Percentiles rank a stretch among this genome's conserved stretches.
Conservation (phyloP, 2,797 vertebrate species). For the Gymnodraco acuticeps region DNA sequence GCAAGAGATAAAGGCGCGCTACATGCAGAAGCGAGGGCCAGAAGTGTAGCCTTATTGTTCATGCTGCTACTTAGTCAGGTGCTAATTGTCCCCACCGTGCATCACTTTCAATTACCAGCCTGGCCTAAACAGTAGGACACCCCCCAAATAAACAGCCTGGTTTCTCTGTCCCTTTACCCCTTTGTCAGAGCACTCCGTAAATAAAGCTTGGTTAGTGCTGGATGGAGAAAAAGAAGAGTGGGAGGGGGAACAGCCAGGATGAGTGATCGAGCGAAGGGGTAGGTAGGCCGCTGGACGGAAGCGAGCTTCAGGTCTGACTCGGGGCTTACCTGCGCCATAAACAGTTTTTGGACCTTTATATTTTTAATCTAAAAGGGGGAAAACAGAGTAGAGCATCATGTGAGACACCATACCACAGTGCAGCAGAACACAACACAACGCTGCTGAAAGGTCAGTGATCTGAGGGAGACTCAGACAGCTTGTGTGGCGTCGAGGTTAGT, state of each 20-base stretch:
- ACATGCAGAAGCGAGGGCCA: slow-evolving; percentile 86
- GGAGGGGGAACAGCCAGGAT: slow-evolving; percentile 66
- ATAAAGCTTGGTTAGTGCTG: slow-evolving; percentile 82
- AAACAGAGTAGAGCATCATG: slow-evolving; percentile 83
- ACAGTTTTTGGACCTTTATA: slow-evolving; percentile 86
- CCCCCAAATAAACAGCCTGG: slow-evolving; percentile 72
- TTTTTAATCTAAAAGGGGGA: slow-evolving; percentile 86
- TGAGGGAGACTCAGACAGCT: slow-evolving; percentile 38
- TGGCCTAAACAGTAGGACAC: slow-evolving; percentile 74
- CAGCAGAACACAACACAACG: slow-evolving; percentile 62
- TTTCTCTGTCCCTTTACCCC: slow-evolving; percentile 64
- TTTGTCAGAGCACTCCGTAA: slow-evolving; percentile 77
- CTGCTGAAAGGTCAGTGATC: slow-evolving; percentile 16
- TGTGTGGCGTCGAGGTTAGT: slow-evolving; percentile 56
- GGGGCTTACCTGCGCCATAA: slow-evolving; percentile 92
- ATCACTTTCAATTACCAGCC: slow-evolving; percentile 83
- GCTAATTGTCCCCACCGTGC: slow-evolving; percentile 84
- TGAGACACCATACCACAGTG: slow-evolving; percentile 67
- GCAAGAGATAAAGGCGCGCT: slow-evolving; percentile 80
- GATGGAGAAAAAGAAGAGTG: slow-evolving; percentile 55
- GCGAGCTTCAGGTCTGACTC: slow-evolving; percentile 62
- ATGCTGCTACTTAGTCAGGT: slow-evolving; percentile 87
- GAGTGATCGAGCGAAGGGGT: slow-evolving; percentile 73
- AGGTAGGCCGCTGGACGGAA: slow-evolving; percentile 58
- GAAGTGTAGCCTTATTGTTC: slow-evolving; percentile 83